Evolutionary conservation across 2,113 vertebrate species (phyloP).

Genomic region (Trematomus loennbergii): DNA sequence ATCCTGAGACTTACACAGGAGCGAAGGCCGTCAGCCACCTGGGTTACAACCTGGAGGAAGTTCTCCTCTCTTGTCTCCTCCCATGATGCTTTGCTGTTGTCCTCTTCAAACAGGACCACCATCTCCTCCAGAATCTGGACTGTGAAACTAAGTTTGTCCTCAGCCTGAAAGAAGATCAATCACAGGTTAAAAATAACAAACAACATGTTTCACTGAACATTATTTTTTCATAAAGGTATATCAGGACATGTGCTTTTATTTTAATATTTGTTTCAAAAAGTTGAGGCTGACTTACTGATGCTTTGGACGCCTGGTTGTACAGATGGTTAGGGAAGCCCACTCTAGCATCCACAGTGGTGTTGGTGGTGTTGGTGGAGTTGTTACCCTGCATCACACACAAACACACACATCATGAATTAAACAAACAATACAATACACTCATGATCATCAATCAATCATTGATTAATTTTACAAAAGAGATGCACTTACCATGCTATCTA

Average conservation of each 20-base stretch:
- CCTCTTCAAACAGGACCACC: conserved; percentile 51
- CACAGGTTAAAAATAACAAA: not conserved
- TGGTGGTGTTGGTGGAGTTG: conserved; percentile 59
- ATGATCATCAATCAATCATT: too few relatives aligned
- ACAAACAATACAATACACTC: not conserved
- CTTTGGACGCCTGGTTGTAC: conserved; percentile 32
- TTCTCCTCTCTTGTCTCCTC: conserved; percentile 53
- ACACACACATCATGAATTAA: conserved; percentile 9
- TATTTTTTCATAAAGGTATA: too few relatives aligned
- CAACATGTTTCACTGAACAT: not conserved
- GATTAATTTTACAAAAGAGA: not conserved
- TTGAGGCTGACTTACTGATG: conserved; percentile 55
- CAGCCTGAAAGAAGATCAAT: conserved; percentile 49
- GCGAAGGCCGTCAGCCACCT: conserved; percentile 53
- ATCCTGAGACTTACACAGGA: conserved; percentile 64
- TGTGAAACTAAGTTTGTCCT: conserved; percentile 64
- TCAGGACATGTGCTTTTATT: not conserved
- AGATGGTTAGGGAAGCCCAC: conserved; percentile 52
- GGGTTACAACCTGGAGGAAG: conserved; percentile 60
- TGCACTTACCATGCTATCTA: conserved; percentile 66
- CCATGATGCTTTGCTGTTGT: conserved; percentile 66
- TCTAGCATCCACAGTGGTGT: conserved; percentile 29
- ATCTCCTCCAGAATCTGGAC: conserved; percentile 66
- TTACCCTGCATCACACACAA: conserved; percentile 40
- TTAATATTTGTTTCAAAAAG: not conserved